phyloP scores from a whole-genome alignment of 2,888 invertebrate genomes.

The Drosophila crucigera region DNA sequence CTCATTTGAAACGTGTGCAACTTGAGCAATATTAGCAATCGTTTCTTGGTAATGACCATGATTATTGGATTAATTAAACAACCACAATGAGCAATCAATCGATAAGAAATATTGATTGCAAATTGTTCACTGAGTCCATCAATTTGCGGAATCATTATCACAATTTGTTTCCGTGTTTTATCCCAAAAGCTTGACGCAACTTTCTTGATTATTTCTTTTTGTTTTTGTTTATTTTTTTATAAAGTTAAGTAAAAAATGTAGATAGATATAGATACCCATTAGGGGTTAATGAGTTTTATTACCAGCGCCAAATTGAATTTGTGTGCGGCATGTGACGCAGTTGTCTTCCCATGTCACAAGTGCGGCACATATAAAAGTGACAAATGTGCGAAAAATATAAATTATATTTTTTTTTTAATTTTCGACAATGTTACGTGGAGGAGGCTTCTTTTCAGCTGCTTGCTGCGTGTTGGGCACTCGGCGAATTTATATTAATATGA shows the following conservation, averaged over 20 bases:
- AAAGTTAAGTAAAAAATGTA: constrained; percentile 24
- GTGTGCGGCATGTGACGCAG: constrained; percentile 47
- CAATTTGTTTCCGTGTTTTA: constrained; percentile 9
- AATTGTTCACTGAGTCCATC: constrained; percentile 13
- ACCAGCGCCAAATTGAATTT: constrained; percentile 34
- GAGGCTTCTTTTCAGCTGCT: constrained; percentile 44
- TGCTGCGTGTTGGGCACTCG: constrained; percentile 65
- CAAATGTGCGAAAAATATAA: constrained; percentile 30
- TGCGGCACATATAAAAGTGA: constrained; percentile 45
- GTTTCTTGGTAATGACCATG: constrained; percentile 11
- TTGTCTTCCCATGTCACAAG: constrained; percentile 29
- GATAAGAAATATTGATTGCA: constrained; percentile 52
- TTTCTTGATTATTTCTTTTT: background rate
- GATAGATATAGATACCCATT: constrained; percentile 19
- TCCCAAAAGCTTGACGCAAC: constrained; percentile 10
- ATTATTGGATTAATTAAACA: constrained; percentile 30
- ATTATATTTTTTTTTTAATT: constrained; percentile 25
- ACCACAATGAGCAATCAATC: constrained; percentile 9
- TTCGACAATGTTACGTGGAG: constrained; percentile 56
- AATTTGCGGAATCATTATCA: constrained; percentile 23
- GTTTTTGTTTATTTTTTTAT: constrained; percentile 37
- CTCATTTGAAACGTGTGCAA: constrained; percentile 14
- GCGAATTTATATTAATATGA: constrained; percentile 71
- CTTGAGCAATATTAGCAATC: background rate
- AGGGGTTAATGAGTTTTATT: constrained; percentile 40